These are phyloP conservation scores for Triplophysa tibetana DNA, from an alignment of 2,113 vertebrate species.

Conservation along the genomic window DNA sequence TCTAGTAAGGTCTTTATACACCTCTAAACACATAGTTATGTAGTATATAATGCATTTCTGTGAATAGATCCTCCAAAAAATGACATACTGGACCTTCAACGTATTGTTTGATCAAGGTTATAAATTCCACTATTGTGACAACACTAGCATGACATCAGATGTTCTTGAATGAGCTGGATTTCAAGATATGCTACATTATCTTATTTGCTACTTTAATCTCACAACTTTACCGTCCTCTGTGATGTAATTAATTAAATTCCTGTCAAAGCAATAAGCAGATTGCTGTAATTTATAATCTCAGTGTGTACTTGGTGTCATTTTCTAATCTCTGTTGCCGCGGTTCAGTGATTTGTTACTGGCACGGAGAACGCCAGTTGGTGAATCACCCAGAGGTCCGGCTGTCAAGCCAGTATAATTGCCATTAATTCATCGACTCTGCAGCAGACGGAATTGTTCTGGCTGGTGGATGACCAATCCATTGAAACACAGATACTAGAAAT, in stretches of 20 bases:
- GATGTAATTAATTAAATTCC: not conserved
- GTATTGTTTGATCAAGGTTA: too few relatives aligned
- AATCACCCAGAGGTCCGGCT: slow-evolving; percentile 2
- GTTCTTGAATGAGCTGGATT: not conserved
- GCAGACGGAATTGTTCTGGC: slow-evolving; percentile 2
- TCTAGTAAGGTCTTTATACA: too few relatives aligned
- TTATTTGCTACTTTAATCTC: not conserved
- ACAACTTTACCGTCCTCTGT: not conserved
- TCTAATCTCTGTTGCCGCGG: not conserved
- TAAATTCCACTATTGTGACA: too few relatives aligned
- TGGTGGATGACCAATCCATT: not conserved
- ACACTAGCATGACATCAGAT: not conserved
- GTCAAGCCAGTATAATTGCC: slow-evolving; percentile 8
- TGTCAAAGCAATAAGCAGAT: not conserved
- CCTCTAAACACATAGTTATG: too few relatives aligned
- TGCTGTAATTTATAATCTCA: not conserved
- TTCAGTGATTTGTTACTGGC: slow-evolving; percentile 1
- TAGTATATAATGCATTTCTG: too few relatives aligned
- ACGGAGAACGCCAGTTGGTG: not conserved
- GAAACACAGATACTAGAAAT: not conserved
- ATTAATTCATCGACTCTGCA: slow-evolving; percentile 21
- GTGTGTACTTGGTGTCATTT: slow-evolving; percentile 18
- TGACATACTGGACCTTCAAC: too few relatives aligned
- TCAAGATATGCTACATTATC: not conserved
- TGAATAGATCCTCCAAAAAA: too few relatives aligned